Conservation (phyloP, 2,888 invertebrate species). For the Pristionchus arcanus region DNA sequence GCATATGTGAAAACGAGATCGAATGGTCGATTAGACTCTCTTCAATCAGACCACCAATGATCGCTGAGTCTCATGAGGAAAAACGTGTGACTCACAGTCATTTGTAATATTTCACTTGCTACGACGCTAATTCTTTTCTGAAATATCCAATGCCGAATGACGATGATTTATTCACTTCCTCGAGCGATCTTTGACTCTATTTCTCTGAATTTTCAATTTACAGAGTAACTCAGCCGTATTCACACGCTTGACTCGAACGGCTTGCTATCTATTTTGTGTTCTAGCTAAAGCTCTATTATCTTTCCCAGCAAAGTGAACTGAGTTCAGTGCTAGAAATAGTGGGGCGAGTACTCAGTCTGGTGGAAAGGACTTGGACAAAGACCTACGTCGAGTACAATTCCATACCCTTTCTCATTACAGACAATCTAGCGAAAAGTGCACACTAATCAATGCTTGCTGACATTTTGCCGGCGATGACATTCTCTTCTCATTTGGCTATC, state of each 20-base stretch:
- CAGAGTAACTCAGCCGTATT: background rate
- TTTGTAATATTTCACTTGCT: background rate
- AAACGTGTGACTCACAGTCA: background rate
- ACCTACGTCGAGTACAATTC: background rate
- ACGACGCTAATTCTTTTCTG: background rate
- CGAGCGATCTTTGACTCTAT: background rate
- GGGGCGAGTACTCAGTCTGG: background rate
- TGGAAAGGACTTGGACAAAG: background rate
- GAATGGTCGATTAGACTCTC: background rate
- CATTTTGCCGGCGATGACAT: background rate
- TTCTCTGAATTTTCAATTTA: background rate
- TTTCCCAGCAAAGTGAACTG: background rate
- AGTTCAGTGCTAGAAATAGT: background rate
- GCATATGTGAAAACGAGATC: background rate
- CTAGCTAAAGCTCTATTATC: background rate
- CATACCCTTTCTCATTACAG: background rate
- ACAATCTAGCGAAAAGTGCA: background rate
- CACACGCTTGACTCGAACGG: too few relatives aligned
- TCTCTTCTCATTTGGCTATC: background rate
- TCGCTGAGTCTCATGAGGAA: background rate
- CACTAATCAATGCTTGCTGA: background rate
- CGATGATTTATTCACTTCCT: background rate
- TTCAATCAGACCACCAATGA: background rate
- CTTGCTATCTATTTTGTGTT: background rate
- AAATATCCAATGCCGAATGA: background rate